These are phyloP conservation scores for Brachymystax lenok DNA, from an alignment of 2,797 vertebrate species.

Conservation along the genomic window DNA sequence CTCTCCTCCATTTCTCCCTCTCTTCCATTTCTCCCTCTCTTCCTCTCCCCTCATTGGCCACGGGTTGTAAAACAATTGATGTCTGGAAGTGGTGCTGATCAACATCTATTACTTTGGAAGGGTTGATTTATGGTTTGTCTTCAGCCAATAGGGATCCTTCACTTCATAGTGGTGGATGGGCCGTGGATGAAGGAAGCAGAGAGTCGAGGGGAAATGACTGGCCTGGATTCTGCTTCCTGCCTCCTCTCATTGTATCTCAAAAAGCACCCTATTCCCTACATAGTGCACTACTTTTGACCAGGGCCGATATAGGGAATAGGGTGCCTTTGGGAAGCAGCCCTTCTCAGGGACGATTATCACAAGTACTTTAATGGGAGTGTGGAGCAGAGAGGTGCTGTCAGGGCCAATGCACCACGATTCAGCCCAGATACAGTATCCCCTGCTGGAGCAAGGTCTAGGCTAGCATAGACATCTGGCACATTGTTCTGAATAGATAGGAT, in stretches of 20 bases:
- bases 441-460: neutral
- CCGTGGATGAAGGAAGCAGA: neutral
- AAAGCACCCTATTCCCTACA: too few species aligned
- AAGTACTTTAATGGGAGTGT: conserved; percentile 17
- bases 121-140: conserved; percentile 38
- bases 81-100: conserved; percentile 44
- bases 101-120: conserved; percentile 41
- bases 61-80: conserved; percentile 44
- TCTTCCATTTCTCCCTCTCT: neutral
- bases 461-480: conserved; percentile 4
- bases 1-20: neutral
- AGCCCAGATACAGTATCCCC: conserved; percentile 2
- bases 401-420: neutral
- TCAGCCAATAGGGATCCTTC: conserved; percentile 27
- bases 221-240: conserved; percentile 27
- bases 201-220: neutral
- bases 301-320: neutral
- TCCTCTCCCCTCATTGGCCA: conserved; percentile 26
- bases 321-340: conserved; percentile 25
- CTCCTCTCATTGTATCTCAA: too few species aligned
- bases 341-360: conserved; percentile 19
- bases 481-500: neutral
- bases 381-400: conserved; percentile 7
- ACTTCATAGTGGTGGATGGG: conserved; percentile 17
- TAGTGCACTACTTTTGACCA: too few species aligned